Evolutionary conservation across 2,888 invertebrate species (phyloP).

Genomic region (Lasius fuliginosus): DNA sequence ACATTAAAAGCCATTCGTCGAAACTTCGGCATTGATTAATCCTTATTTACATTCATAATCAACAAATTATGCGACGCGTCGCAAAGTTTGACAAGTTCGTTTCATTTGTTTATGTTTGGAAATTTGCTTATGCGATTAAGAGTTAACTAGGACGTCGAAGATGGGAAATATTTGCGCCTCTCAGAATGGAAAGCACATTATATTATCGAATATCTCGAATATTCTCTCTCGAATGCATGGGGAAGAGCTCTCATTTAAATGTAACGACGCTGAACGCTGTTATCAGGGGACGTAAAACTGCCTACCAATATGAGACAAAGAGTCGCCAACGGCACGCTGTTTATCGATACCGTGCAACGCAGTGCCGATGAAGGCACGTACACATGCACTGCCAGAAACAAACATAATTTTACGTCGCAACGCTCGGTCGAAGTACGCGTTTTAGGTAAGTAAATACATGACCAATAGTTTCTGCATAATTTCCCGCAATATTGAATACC

Average conservation of each 20-base stretch:
- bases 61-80: not conserved
- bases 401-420: slow-evolving; percentile 86
- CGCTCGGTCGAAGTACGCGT: slow-evolving; percentile 86
- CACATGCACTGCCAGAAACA: slow-evolving; percentile 87
- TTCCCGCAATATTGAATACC: slow-evolving; percentile 33
- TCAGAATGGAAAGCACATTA: not conserved
- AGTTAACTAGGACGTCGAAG: not conserved
- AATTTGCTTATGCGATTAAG: slow-evolving; percentile 21
- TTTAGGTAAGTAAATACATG: slow-evolving; percentile 83
- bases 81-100: not conserved
- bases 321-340: slow-evolving; percentile 87
- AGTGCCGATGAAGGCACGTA: slow-evolving; percentile 87
- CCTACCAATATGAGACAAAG: slow-evolving; percentile 88
- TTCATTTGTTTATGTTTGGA: not conserved
- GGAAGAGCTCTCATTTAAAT: not conserved
- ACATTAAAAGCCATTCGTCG: not conserved
- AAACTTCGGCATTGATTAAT: slow-evolving; percentile 4
- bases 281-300: slow-evolving; percentile 86
- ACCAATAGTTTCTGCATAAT: slow-evolving; percentile 38
- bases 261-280: slow-evolving; percentile 34
- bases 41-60: not conserved
- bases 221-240: slow-evolving; percentile 6
- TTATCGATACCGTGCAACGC: slow-evolving; percentile 87
- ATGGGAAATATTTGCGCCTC: slow-evolving; percentile 5
- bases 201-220: slow-evolving; percentile 8